phyloP scores from a whole-genome alignment of 2,888 invertebrate species.

The Agrotis segetum region DNA sequence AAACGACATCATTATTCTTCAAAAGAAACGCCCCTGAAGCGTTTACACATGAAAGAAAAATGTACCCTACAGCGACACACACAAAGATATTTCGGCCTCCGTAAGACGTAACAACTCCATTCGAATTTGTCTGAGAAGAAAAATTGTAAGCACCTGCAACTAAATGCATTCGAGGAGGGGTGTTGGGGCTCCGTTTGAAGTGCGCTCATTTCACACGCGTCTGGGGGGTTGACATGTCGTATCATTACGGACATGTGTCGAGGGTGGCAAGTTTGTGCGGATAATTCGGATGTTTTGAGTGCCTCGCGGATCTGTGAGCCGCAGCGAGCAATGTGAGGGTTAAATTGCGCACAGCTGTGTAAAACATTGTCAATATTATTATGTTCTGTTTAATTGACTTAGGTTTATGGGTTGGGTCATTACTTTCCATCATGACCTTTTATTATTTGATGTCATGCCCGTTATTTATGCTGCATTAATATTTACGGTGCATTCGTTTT shows the following conservation, averaged over 20 bases:
- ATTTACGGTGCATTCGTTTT: background rate
- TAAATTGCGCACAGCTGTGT: slow-evolving; percentile 57
- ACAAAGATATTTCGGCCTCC: slow-evolving; percentile 70
- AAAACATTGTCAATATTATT: slow-evolving; percentile 44
- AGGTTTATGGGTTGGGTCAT: slow-evolving; percentile 12
- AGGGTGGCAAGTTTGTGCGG: slow-evolving; percentile 71
- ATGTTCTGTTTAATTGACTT: slow-evolving; percentile 46
- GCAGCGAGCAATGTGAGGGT: slow-evolving; percentile 50
- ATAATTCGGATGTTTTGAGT: slow-evolving; percentile 71
- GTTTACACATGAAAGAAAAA: slow-evolving; percentile 71
- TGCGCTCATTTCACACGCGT: slow-evolving; percentile 85
- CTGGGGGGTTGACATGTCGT: slow-evolving; percentile 80
- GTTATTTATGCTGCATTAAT: background rate
- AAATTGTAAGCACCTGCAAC: slow-evolving; percentile 89
- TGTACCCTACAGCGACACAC: slow-evolving; percentile 58
- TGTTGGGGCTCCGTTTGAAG: slow-evolving; percentile 78
- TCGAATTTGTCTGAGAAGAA: slow-evolving; percentile 86
- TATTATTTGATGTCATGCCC: slow-evolving; percentile 4
- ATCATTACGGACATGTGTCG: slow-evolving; percentile 85
- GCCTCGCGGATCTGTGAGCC: slow-evolving; percentile 61
- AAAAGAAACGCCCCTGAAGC: slow-evolving; percentile 69
- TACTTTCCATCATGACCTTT: slow-evolving; percentile 18
- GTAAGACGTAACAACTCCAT: slow-evolving; percentile 76
- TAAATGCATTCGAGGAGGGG: slow-evolving; percentile 84
- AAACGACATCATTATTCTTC: slow-evolving; percentile 70